Evolutionary conservation across 2,888 invertebrate genomes (phyloP), one percentile per base, ranked within the genome.

Genomic region (Marasmarcha lunaedactyla): DNA sequence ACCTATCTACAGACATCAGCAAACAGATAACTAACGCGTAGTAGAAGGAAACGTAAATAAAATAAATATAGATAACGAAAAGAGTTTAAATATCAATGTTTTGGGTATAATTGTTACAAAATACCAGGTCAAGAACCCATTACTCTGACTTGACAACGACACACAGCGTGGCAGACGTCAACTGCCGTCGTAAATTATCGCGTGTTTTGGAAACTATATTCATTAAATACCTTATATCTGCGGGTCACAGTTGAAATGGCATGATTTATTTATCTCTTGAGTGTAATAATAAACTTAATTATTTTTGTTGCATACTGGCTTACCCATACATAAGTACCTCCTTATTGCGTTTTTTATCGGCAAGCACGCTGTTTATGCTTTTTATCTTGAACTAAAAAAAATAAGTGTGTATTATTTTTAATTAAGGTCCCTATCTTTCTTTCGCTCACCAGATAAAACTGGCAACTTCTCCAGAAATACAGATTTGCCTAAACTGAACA

Each of bases 201-300:
- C 41, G 48, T 68, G 57, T 69, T 71, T 64, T 66, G 51, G 47
- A 57, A 59, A 52, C 54, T 61, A 53, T 72, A 68, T 70, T 71
- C 60, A 74, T 71, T 76, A 69, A 76, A 68, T 62, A 59, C 51
- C 55, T 54, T 51, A 54, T 70, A 73, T 72, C 68, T 51, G 43
- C 46, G 57, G 71, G 72, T 72, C 61, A 62, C 45, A 62, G 62
- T 63, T 63, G 53, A 55, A 49, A 50, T 49, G 46, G 48, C 52
- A 55, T 55, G 56, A 61, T 60, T 60, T 51, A 48, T 49, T 59
- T 72, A 72, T 71, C 67, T 48, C 35, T 42, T 30, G 47, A 52
- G 59, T 66, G 66, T 60, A 63, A 62, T 62, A 60, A 59, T 57
- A 53, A 37, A 48, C 44, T 53, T 60, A 56, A 69, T 62, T 66